phyloP scores from a whole-genome alignment of 2,113 vertebrate genomes.

The Cinclus mexicanus region DNA sequence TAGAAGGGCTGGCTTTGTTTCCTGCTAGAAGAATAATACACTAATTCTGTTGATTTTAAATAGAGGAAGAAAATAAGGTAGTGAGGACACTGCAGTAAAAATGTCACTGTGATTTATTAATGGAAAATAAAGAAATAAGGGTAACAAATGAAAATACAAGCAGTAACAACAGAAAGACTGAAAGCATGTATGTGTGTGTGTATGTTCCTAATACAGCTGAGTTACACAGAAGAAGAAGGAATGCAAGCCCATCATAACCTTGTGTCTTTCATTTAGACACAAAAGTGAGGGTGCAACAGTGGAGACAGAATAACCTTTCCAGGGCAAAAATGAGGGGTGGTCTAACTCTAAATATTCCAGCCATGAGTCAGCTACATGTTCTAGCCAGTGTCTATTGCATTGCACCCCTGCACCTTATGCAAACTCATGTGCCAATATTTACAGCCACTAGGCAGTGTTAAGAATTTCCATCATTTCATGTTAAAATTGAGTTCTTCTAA shows the following conservation, averaged over 20 bases:
- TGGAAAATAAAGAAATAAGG: neutral
- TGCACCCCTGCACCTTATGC: neutral
- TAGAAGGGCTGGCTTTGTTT: neutral
- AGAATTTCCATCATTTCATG: neutral
- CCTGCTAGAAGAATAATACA: neutral
- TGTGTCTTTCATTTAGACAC: neutral
- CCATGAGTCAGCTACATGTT: accelerated
- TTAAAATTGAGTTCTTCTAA: neutral
- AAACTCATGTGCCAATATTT: neutral
- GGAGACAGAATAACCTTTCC: neutral
- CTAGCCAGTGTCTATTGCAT: neutral
- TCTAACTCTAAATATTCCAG: neutral
- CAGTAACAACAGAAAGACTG: neutral
- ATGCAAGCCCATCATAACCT: neutral
- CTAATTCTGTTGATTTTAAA: neutral
- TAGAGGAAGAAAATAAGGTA: neutral
- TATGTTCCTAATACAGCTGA: neutral
- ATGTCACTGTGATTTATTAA: neutral
- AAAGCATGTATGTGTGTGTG: neutral
- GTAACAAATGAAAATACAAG: neutral
- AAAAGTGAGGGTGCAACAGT: neutral
- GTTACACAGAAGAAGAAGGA: neutral
- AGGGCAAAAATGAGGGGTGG: neutral
- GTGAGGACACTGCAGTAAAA: neutral
- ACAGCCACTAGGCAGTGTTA: neutral